Conservation (phyloP, 2,797 vertebrate genomes). For the Microctenopoma steveboyesi region DNA sequence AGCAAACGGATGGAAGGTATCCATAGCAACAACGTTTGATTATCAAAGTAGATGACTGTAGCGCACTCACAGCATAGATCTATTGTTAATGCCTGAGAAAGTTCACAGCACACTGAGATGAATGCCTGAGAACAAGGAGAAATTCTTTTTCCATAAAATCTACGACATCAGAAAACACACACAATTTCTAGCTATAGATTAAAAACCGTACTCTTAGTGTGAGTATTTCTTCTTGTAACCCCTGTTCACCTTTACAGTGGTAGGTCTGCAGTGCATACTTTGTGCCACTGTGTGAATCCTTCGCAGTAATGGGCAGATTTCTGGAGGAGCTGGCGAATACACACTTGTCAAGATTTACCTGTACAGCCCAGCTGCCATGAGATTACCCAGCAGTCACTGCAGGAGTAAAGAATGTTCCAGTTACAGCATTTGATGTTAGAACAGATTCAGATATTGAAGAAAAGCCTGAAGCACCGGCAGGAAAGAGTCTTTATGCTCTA, state of each 20-base stretch:
- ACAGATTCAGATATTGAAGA: too few species aligned
- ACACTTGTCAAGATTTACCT: not conserved
- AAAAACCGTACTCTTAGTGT: not conserved
- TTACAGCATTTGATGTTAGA: too few species aligned
- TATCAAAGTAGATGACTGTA: constrained; percentile 18
- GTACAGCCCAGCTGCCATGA: not conserved
- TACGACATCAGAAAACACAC: not conserved
- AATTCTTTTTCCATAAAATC: not conserved
- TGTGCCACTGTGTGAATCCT: not conserved
- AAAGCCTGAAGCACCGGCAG: too few species aligned
- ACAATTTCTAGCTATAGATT: not conserved
- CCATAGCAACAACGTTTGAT: constrained; percentile 32
- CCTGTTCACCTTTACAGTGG: constrained; percentile 1
- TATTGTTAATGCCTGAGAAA: constrained; percentile 9
- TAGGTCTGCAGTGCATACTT: not conserved
- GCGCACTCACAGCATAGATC: not conserved
- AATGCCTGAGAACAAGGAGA: not conserved
- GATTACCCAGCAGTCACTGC: not conserved
- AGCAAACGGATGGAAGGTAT: constrained; percentile 12
- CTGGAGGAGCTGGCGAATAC: not conserved
- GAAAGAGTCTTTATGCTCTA: too few species aligned
- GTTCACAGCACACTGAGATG: not conserved
- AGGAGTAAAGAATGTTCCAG: not conserved
- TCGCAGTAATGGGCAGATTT: not conserved
- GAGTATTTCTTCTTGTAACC: not conserved